A percentile compares a stretch with the other conserved stretches of the same genome.
These are phyloP conservation scores for Catocala sponsa DNA, from an alignment of 2,888 invertebrate species.

Conservation along the genomic window DNA sequence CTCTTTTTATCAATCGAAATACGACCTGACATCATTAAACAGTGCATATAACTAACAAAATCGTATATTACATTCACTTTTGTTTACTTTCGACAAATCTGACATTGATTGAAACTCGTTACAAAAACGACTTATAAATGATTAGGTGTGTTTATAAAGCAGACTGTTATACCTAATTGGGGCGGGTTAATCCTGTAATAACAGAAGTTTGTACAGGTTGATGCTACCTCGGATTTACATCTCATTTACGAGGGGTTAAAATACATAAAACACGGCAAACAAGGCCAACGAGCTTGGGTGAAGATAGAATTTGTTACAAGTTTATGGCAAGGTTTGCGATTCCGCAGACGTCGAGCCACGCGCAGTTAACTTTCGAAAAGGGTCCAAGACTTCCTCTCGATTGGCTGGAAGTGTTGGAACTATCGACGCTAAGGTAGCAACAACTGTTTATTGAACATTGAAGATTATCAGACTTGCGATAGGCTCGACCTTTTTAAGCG, in stretches of 20 bases:
- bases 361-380: slow-evolving; percentile 57
- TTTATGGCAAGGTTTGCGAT: slow-evolving; percentile 55
- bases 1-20: no score
- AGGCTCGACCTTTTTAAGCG: slow-evolving; percentile 9
- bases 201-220: slow-evolving; percentile 58
- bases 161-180: slow-evolving; percentile 42
- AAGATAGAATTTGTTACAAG: slow-evolving; percentile 46
- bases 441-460: slow-evolving; percentile 46
- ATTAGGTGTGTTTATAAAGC: slow-evolving; percentile 35
- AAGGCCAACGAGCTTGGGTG: slow-evolving; percentile 18
- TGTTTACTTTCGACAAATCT: no score
- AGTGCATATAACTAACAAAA: no score
- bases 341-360: slow-evolving; percentile 53
- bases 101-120: slow-evolving; percentile 12
- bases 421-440: slow-evolving; percentile 39
- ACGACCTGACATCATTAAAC: no score
- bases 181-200: slow-evolving; percentile 54
- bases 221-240: slow-evolving; percentile 62
- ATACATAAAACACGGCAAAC: slow-evolving; percentile 46
- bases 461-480: slow-evolving; percentile 32
- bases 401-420: slow-evolving; percentile 37
- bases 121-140: slow-evolving; percentile 31
- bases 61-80: no score
- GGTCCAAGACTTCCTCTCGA: slow-evolving; percentile 49
- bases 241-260: slow-evolving; percentile 60